Base-by-base conservation (phyloP, 30 jellyfish, hydroid and myxozoan genomes). In the Nemopilema nomurai region DNA sequence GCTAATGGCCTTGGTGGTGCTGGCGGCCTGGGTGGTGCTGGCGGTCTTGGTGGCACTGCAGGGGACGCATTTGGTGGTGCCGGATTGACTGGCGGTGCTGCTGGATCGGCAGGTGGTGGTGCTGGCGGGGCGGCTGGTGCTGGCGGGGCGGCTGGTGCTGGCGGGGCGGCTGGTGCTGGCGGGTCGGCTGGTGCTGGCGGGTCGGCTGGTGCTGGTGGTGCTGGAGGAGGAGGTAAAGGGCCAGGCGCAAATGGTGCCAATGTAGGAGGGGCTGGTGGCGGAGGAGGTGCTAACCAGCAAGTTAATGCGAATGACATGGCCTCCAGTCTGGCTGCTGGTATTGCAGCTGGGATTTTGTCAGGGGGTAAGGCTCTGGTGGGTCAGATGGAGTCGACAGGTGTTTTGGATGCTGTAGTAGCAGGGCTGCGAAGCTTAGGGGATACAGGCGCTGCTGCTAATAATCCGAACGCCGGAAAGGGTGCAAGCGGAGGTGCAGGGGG, bases 281-380 rank as follows among this genome's bases (percentile, higher is more conserved):
- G 76, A 66, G 95, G 75, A 24, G 67, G 50, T 66, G 95, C 65
- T 18, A 76, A 75, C 31, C 86, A 67, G 33, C 49, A 66, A 1
- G 86, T 71, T 25, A 51, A 86, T 23, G 74, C 88, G 28, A 85
- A 87, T 26, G 96, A 92, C 69, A 87, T 92, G 87, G 98, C 98
- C 22, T 87, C 98, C 18, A 82, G 95, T 53, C 73, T 92, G 4
- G 98, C 98, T n/a, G 98, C 98, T 28, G 98, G 98, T 4, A 92
- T 92, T 16, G 98, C 98, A 4, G 95, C 98, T 1, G 98, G 98
- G 0, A 87, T 92, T 16, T 28, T 92, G 82, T 92, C 98, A 0
- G 98, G 96, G 3, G 98, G 96, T 18, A 87, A 92, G 68, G 95
- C 91, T 8, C 51, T 92, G 75, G 86, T 92, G 32, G 92, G 87